Evolutionary conservation across 2,113 vertebrate genomes (phyloP).

Genomic region (Cepphus grylle): DNA sequence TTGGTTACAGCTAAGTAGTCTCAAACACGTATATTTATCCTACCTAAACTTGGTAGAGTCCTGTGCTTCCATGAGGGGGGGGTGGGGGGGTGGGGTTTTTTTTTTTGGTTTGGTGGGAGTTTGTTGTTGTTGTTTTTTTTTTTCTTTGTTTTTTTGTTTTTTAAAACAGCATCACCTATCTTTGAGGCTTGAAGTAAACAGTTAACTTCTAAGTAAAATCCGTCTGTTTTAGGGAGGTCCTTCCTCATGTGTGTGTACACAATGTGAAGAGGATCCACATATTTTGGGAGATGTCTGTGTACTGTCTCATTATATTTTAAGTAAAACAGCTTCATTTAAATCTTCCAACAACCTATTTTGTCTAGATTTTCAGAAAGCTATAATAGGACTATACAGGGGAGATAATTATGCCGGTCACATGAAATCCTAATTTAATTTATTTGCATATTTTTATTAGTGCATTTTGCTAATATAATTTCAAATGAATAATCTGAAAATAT

Average conservation of each 20-base stretch:
- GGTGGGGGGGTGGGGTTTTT: no score
- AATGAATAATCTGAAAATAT: not conserved
- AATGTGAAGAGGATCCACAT: not conserved
- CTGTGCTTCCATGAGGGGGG: not conserved
- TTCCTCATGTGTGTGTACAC: not conserved
- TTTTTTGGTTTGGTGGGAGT: not conserved
- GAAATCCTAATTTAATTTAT: not conserved
- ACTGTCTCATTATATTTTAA: not conserved
- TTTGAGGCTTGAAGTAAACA: not conserved
- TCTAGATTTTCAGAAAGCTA: not conserved
- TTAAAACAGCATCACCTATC: not conserved
- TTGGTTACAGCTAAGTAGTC: conserved; percentile 10
- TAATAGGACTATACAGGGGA: not conserved
- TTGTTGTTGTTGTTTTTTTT: not conserved
- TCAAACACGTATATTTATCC: not conserved
- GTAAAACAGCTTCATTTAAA: not conserved
- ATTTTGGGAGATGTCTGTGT: not conserved
- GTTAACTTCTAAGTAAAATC: not conserved
- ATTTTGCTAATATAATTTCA: not conserved
- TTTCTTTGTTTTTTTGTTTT: not conserved
- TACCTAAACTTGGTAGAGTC: not conserved
- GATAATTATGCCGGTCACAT: not conserved
- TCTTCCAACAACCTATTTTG: not conserved
- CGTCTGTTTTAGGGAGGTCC: not conserved
- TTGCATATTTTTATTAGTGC: not conserved